These are phyloP conservation scores for Diplolepis rosae DNA, from an alignment of 2,888 invertebrate species.

Conservation along the genomic window DNA sequence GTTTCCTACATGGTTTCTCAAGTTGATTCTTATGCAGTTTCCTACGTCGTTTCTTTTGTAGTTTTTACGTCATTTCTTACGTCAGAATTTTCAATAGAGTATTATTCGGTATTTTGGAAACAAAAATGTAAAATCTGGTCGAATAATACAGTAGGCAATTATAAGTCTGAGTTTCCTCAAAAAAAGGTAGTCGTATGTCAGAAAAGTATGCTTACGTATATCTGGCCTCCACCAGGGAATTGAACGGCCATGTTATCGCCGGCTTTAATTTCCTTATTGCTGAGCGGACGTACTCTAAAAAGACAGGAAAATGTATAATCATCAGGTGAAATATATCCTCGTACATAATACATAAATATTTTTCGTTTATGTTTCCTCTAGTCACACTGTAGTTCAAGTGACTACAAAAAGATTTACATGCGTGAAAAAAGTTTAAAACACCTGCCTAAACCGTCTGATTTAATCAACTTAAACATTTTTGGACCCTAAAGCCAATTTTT, in stretches of 20 bases:
- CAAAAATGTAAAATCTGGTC: background rate
- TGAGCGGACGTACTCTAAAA: conserved; percentile 87
- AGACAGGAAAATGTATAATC: conserved; percentile 11
- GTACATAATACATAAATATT: background rate
- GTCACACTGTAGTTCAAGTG: no score
- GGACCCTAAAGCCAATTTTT: no score
- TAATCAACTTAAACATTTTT: no score
- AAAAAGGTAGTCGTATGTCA: background rate
- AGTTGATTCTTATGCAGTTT: no score
- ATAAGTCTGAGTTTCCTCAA: background rate
- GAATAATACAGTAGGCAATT: background rate
- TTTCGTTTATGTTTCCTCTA: background rate
- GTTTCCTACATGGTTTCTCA: no score
- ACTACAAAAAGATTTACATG: no score
- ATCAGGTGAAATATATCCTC: conserved; percentile 1
- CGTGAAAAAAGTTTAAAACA: no score
- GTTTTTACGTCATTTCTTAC: no score
- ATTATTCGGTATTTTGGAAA: background rate
- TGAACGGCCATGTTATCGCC: conserved; percentile 83
- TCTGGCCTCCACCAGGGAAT: conserved; percentile 93
- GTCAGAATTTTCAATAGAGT: background rate
- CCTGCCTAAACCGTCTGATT: no score
- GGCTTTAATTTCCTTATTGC: conserved; percentile 82
- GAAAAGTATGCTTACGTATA: conserved; percentile 76
- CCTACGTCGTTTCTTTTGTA: no score